These are phyloP conservation scores for Danionella cerebrum DNA, from an alignment of 2,113 vertebrate species.

Conservation along the genomic window DNA sequence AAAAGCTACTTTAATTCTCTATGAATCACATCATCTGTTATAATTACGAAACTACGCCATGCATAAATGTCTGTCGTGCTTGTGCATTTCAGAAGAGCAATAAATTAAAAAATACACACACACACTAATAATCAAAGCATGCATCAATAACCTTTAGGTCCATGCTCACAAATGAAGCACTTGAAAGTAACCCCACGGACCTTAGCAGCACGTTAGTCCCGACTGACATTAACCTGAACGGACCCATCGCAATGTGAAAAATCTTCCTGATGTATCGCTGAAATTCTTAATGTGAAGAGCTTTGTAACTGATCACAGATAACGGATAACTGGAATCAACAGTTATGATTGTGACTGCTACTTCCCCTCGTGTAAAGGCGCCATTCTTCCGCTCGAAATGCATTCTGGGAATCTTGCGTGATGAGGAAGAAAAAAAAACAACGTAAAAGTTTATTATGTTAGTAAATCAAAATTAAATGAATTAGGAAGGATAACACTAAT, in stretches of 20 bases:
- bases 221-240: conserved; percentile 45
- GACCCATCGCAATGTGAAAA: conserved; percentile 47
- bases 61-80: too few species aligned
- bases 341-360: not conserved
- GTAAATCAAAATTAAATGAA: too few species aligned
- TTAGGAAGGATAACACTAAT: too few species aligned
- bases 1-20: too few species aligned
- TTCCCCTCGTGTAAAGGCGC: conserved; percentile 47
- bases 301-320: too few species aligned
- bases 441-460: too few species aligned
- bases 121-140: too few species aligned
- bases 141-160: not conserved
- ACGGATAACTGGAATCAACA: not conserved
- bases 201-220: conserved; percentile 46
- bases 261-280: not conserved
- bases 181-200: conserved; percentile 46
- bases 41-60: too few species aligned
- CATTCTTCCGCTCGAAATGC: conserved; percentile 28
- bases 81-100: too few species aligned
- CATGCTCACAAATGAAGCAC: conserved; percentile 44
- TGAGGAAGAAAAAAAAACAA: not conserved
- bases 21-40: too few species aligned
- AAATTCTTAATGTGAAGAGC: too few species aligned
- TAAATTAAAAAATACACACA: too few species aligned
- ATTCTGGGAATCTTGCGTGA: conserved; percentile 38